Conservation (phyloP, 37 sponge, comb jelly and placozoan species). For the Beroe forskalii region DNA sequence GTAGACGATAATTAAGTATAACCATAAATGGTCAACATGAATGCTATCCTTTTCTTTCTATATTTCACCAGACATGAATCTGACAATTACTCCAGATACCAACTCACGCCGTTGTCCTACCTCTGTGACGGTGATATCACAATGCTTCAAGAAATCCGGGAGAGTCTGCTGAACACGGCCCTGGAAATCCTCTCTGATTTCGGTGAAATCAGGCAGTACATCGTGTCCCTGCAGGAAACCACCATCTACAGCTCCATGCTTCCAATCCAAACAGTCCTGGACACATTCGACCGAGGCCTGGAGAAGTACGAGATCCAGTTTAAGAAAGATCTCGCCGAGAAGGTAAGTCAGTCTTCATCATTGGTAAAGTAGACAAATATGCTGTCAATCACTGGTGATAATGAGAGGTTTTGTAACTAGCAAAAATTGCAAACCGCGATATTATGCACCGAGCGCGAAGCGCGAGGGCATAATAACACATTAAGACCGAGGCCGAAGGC, state of each 20-base stretch:
- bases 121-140: not conserved
- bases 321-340: not conserved
- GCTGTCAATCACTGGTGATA: no score
- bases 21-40: no score
- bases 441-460: no score
- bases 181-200: not conserved
- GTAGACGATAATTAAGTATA: no score
- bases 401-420: no score
- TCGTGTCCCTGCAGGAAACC: not conserved
- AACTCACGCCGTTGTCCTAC: slow-evolving; percentile 14
- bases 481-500: no score
- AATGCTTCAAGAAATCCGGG: not conserved
- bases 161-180: not conserved
- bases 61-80: no score
- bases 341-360: no score
- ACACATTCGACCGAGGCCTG: not conserved
- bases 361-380: no score
- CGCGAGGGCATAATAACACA: no score
- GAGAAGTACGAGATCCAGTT: not conserved
- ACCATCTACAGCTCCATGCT: not conserved
- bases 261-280: not conserved
- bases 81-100: slow-evolving; percentile 15
- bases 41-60: no score
- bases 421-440: no score
- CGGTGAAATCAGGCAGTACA: not conserved